These are phyloP conservation scores for Egretta garzetta DNA, from an alignment of 2,113 vertebrate genomes.

Conservation along the genomic window DNA sequence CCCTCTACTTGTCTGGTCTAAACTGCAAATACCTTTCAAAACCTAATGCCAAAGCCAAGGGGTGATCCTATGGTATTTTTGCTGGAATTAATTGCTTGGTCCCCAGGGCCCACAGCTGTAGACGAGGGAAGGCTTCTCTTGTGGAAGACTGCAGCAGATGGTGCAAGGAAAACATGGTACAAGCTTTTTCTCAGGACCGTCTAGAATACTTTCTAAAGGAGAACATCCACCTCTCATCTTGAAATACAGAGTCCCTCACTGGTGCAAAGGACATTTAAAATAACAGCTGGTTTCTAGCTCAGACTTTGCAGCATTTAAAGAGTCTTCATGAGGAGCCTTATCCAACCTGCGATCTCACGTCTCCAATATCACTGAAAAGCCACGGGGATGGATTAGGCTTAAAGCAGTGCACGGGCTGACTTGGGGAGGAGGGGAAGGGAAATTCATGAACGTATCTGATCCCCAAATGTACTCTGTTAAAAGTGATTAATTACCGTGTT, in stretches of 20 bases:
- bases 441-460: neutral
- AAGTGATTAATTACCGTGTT: neutral
- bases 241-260: neutral
- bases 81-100: neutral
- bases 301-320: neutral
- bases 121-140: neutral
- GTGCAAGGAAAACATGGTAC: neutral
- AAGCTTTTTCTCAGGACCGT: neutral
- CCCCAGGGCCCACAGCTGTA: neutral
- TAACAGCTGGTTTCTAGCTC: neutral
- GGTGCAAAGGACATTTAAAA: neutral
- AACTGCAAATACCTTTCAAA: neutral
- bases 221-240: neutral
- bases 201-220: neutral
- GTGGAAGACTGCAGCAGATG: neutral
- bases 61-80: neutral
- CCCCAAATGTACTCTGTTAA: neutral
- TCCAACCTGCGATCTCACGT: rapidly evolving
- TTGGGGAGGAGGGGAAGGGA: neutral
- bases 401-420: neutral
- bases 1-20: neutral
- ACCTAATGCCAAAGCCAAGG: neutral
- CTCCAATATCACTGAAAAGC: neutral
- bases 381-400: neutral
- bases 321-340: neutral